Percentiles rank a stretch among this genome's conserved stretches.
Evolutionary conservation across 2,797 vertebrate genomes (phyloP).

Genomic region (Masticophis lateralis): DNA sequence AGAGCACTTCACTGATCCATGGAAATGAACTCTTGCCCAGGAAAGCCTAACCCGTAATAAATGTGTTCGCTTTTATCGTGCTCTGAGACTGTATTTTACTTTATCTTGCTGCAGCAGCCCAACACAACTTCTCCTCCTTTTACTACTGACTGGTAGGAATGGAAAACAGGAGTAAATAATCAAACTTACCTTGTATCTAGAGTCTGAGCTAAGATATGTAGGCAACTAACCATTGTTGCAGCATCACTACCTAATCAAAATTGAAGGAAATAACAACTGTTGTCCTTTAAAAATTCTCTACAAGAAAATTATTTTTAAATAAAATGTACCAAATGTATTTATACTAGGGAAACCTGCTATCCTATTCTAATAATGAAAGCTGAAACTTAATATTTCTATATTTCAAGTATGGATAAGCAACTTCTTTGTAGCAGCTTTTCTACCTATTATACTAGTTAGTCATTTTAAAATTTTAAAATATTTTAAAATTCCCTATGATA

Average conservation of each 20-base stretch:
- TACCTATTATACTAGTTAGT: background rate
- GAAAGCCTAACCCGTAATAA: background rate
- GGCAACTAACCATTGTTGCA: slow-evolving; percentile 95
- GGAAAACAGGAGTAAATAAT: background rate
- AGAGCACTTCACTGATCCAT: background rate
- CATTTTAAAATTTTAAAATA: background rate
- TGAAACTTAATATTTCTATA: too few relatives aligned
- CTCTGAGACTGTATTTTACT: background rate
- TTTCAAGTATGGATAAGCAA: background rate
- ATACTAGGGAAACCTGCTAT: background rate
- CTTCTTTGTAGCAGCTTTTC: background rate
- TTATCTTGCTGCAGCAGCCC: background rate
- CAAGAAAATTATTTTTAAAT: background rate
- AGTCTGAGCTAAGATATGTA: slow-evolving; percentile 97
- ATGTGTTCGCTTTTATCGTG: background rate
- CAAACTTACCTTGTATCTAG: slow-evolving; percentile 89
- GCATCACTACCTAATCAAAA: slow-evolving; percentile 87
- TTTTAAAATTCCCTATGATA: background rate
- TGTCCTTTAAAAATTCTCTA: background rate
- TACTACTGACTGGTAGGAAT: background rate
- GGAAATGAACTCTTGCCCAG: background rate
- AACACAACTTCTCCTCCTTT: background rate
- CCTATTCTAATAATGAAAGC: background rate
- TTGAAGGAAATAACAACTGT: slow-evolving; percentile 4
- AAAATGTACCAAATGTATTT: background rate